These are phyloP conservation scores for Bradypus variegatus DNA, from an alignment of 2,797 vertebrate genomes.

Conservation along the genomic window DNA sequence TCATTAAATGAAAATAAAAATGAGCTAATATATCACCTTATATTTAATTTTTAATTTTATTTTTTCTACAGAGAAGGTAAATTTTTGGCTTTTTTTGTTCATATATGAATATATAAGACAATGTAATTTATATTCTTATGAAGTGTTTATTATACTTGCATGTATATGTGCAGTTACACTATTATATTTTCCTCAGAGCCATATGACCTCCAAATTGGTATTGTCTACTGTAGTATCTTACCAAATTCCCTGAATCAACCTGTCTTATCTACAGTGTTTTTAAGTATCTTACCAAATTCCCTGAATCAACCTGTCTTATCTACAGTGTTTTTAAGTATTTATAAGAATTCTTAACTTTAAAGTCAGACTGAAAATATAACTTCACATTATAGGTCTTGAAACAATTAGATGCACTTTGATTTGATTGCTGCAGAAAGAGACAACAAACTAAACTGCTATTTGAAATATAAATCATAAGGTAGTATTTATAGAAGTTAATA, in stretches of 20 bases:
- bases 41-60: conserved; percentile 1
- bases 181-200: neutral
- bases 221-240: neutral
- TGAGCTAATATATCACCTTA: neutral
- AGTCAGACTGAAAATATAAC: neutral
- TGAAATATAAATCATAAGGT: neutral
- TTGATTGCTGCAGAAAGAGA: neutral
- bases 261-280: neutral
- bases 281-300: neutral
- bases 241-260: neutral
- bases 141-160: too few relatives aligned
- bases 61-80: neutral
- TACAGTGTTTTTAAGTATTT: neutral
- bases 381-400: neutral
- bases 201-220: neutral
- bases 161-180: neutral
- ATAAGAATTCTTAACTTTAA: neutral
- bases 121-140: too few relatives aligned
- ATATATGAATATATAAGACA: too few relatives aligned
- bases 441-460: conserved; percentile 1
- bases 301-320: conserved; percentile 9
- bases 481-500: neutral
- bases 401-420: neutral
- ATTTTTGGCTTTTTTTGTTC: too few relatives aligned
- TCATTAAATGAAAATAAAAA: conserved; percentile 21